phyloP scores from a whole-genome alignment of 37 sponge, comb jelly and placozoan genomes.

The Spongilla lacustris region DNA sequence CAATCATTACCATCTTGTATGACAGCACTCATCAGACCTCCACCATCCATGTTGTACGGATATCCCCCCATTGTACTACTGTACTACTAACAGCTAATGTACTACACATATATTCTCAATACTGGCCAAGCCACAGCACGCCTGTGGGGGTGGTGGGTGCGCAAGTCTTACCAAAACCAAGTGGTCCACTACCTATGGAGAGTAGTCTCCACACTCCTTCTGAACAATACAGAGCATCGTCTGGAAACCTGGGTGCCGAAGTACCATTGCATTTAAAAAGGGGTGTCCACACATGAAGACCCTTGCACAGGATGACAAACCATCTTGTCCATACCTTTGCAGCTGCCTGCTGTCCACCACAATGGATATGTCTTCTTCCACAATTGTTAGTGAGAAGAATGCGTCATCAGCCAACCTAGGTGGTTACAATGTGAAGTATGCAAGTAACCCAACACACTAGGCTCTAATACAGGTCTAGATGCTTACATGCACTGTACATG shows the following conservation, averaged over 20 bases:
- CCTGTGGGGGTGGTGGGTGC: not conserved
- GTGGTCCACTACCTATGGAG: slow-evolving; percentile 62
- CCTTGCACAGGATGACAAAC: too few species aligned
- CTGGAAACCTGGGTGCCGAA: slow-evolving; percentile 42
- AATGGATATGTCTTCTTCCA: slow-evolving; percentile 66
- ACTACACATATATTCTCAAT: too few species aligned
- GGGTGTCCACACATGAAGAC: not conserved
- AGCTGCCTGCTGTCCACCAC: slow-evolving; percentile 56
- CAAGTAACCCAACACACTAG: not conserved
- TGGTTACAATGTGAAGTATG: not conserved
- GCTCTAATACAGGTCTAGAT: too few species aligned
- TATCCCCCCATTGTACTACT: too few species aligned
- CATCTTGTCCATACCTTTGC: slow-evolving; percentile 20
- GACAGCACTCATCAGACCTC: too few species aligned
- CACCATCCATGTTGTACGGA: too few species aligned
- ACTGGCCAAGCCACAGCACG: too few species aligned
- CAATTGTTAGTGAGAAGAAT: slow-evolving; percentile 59
- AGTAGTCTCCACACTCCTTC: slow-evolving; percentile 54
- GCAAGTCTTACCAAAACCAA: slow-evolving; percentile 64
- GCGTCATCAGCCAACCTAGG: slow-evolving; percentile 15
- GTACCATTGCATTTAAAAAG: not conserved
- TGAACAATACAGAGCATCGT: slow-evolving; percentile 45
- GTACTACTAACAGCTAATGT: too few species aligned
- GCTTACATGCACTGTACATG: not conserved
- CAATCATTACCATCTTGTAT: too few species aligned